Evolutionary conservation across 2,797 vertebrate genomes (phyloP).

Genomic region (Acipenser transmontanus): DNA sequence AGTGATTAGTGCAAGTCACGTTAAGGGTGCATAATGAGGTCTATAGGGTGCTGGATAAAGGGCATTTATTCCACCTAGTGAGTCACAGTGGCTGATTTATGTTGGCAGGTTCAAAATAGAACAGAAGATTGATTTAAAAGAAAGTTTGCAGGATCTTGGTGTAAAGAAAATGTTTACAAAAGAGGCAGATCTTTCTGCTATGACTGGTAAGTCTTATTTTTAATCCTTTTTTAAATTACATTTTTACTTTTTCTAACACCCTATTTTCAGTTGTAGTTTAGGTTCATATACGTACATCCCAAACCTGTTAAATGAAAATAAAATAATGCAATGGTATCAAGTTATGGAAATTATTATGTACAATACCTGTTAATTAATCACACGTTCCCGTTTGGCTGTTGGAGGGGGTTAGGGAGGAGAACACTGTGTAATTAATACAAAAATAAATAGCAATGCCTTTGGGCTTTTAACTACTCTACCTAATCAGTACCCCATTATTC

Average conservation of each 20-base stretch:
- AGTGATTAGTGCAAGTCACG: neutral
- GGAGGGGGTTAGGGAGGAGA: too few relatives aligned
- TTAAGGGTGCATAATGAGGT: neutral
- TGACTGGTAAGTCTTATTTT: slow-evolving; percentile 69
- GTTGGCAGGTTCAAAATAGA: slow-evolving; percentile 83
- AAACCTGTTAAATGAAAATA: too few relatives aligned
- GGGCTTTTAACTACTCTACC: too few relatives aligned
- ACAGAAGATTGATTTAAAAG: slow-evolving; percentile 85
- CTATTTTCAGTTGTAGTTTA: neutral
- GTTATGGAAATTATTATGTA: too few relatives aligned
- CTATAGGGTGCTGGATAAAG: neutral
- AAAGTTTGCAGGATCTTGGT: slow-evolving; percentile 77
- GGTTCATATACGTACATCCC: too few relatives aligned
- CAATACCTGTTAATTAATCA: too few relatives aligned
- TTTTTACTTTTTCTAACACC: neutral
- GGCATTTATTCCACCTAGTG: neutral
- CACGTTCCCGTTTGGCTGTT: too few relatives aligned
- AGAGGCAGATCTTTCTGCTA: slow-evolving; percentile 83
- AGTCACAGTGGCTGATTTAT: neutral
- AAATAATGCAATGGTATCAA: too few relatives aligned
- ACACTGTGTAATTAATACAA: too few relatives aligned
- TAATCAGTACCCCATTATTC: too few relatives aligned
- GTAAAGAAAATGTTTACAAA: slow-evolving; percentile 80
- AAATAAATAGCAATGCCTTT: too few relatives aligned
- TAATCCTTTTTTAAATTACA: neutral